phyloP scores from a whole-genome alignment of 1,140 invertebrate genomes.

The Trinorchestia longiramus region DNA sequence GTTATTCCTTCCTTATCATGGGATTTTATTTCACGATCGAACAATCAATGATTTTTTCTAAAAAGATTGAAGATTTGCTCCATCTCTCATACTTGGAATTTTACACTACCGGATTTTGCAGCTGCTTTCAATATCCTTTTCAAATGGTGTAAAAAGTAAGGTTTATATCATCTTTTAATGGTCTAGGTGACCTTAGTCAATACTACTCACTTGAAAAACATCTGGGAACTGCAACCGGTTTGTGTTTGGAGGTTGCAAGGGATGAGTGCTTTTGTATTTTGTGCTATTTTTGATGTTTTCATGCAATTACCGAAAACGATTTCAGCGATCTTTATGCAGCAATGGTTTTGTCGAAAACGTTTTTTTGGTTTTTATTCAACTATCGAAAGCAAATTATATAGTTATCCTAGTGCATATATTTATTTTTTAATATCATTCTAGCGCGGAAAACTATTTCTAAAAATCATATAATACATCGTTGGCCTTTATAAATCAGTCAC shows the following conservation, averaged over 20 bases:
- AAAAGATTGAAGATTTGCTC: not conserved
- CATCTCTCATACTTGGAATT: not conserved
- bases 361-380: no score
- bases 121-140: not conserved
- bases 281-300: no score
- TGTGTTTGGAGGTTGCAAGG: not conserved
- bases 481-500: no score
- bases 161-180: not conserved
- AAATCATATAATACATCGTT: not conserved
- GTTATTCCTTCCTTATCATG: not conserved
- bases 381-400: no score
- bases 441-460: not conserved
- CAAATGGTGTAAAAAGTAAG: not conserved
- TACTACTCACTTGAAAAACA: not conserved
- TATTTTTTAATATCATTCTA: not conserved
- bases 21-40: not conserved
- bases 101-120: not conserved
- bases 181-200: not conserved
- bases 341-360: no score
- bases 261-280: not conserved
- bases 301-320: no score
- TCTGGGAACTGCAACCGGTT: not conserved
- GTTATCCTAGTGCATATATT: not conserved
- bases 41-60: not conserved
- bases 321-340: no score